These are phyloP conservation scores for Lasius fuliginosus DNA, from an alignment of 2,888 invertebrate genomes.

Conservation along the genomic window DNA sequence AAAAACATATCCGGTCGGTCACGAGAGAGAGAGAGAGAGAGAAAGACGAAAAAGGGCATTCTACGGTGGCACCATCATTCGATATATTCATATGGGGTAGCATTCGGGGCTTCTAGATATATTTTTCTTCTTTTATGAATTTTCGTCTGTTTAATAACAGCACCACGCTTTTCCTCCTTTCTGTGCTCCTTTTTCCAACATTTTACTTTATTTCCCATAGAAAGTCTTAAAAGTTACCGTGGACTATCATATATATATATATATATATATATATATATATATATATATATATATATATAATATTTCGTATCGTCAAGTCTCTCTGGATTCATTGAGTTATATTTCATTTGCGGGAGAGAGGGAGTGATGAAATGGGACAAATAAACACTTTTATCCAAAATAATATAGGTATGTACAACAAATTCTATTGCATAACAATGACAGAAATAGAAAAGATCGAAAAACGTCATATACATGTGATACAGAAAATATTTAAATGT, in stretches of 20 bases:
- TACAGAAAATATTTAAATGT: background rate
- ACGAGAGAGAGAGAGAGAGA: background rate
- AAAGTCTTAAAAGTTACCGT: background rate
- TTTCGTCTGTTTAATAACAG: background rate
- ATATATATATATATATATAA: too few relatives aligned
- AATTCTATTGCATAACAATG: slow-evolving; percentile 5
- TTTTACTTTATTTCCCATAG: background rate
- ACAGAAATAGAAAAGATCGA: background rate
- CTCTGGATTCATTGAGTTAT: background rate
- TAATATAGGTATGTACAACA: background rate
- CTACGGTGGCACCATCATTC: slow-evolving; percentile 58
- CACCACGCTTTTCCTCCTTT: background rate
- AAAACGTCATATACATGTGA: background rate
- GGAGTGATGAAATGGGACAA: background rate
- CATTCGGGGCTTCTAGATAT: background rate
- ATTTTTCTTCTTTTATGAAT: background rate
- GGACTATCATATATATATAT: too few relatives aligned
- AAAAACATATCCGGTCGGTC: slow-evolving; percentile 19
- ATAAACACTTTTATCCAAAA: background rate
- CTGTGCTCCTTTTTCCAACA: background rate
- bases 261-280: too few relatives aligned
- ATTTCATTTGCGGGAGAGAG: background rate
- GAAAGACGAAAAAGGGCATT: slow-evolving; percentile 76
- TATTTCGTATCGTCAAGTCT: background rate
- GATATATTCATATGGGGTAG: background rate